These are phyloP conservation scores for Podarcis raffonei DNA, from an alignment of 2,113 vertebrate species.

Conservation along the genomic window DNA sequence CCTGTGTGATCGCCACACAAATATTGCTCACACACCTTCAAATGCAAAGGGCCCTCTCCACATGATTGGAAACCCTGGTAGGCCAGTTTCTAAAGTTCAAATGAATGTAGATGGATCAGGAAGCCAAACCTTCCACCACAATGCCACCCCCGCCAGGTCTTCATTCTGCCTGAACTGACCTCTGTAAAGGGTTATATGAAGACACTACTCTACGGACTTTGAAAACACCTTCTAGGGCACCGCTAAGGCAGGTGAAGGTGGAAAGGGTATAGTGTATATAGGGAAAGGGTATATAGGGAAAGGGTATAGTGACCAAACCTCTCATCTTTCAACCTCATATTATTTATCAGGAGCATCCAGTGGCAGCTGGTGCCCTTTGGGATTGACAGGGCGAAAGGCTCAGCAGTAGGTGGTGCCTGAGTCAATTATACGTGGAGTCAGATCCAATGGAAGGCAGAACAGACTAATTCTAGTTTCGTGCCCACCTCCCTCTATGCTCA, in stretches of 20 bases:
- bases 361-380: too few species aligned
- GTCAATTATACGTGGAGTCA: too few species aligned
- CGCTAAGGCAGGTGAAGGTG: neutral
- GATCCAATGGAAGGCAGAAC: too few species aligned
- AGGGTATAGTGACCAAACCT: neutral
- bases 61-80: neutral
- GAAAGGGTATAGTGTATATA: neutral
- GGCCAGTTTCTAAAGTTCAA: neutral
- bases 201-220: neutral
- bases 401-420: neutral
- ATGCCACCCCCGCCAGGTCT: too few species aligned
- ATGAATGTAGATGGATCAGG: too few species aligned
- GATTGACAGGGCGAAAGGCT: neutral
- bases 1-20: too few species aligned
- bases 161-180: too few species aligned
- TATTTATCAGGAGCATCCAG: neutral
- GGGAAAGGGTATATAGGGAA: neutral
- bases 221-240: neutral
- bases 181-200: too few species aligned
- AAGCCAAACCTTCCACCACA: too few species aligned
- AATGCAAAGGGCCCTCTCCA: neutral
- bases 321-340: neutral
- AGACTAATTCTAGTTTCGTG: too few species aligned
- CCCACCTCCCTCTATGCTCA: too few species aligned
- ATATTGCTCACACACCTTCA: neutral